A percentile compares a stretch with the other conserved stretches of the same genome.
phyloP scores from a whole-genome alignment of 1,140 invertebrate species.

The Calephelis virginiensis region DNA sequence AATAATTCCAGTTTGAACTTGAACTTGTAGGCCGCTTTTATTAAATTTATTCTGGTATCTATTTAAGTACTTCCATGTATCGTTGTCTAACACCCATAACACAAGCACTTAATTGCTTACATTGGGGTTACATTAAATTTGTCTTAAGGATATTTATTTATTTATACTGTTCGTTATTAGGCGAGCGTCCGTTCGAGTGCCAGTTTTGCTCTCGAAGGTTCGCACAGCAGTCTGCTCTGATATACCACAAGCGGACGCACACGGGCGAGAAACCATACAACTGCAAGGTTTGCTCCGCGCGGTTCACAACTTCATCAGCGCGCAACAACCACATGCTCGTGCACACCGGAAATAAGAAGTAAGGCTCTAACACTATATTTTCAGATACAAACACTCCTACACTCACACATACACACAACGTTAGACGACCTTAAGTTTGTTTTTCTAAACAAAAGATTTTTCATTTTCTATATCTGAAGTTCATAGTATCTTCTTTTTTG shows the following conservation, averaged over 20 bases:
- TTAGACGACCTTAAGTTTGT: too few species aligned
- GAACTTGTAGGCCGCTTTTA: too few species aligned
- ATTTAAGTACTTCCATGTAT: too few species aligned
- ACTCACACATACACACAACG: background rate
- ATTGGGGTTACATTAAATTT: too few species aligned
- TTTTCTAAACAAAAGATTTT: too few species aligned
- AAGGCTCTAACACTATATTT: conserved; percentile 13
- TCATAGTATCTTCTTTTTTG: too few species aligned
- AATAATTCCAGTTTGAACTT: too few species aligned
- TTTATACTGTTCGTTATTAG: conserved; percentile 35
- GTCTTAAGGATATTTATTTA: too few species aligned
- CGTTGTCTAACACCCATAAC: too few species aligned
- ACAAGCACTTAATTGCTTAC: too few species aligned
- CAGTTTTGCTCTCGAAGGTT: conserved; percentile 82
- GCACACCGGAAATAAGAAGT: conserved; percentile 73
- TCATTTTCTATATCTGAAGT: too few species aligned
- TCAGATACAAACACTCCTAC: background rate
- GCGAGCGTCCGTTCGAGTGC: conserved; percentile 83
- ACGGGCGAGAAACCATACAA: conserved; percentile 83
- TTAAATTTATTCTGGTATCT: too few species aligned
- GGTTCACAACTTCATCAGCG: conserved; percentile 74
- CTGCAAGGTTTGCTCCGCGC: conserved; percentile 79
- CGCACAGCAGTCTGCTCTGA: conserved; percentile 82
- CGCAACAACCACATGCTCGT: conserved; percentile 73
- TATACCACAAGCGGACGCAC: conserved; percentile 83